Base-by-base conservation (phyloP, 2,113 vertebrate genomes). In the Rhineura floridana region DNA sequence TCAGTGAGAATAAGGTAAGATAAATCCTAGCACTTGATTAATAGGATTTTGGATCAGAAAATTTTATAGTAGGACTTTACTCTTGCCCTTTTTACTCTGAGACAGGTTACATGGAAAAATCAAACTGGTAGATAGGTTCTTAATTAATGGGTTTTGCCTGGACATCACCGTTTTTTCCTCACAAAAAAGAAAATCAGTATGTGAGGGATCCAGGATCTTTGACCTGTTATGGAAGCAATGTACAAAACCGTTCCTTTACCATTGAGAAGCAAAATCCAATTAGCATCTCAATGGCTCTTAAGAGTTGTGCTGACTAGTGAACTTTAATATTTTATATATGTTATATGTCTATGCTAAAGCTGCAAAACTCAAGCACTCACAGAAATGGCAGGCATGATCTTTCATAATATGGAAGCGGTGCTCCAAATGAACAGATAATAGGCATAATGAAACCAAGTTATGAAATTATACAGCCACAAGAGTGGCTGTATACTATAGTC, bases 361-460 rank as follows among this genome's bases (percentile, higher is more conserved):
- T 96, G 91, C 96, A 94, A 94, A 97, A 97, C 94, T 96, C 95
- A 96, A 96, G 92, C 81, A 91, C 80, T 95, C 94, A 93, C 46
- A 95, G 91, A 95, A 95, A 93, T 90, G 91, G 93, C 91, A 95
- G 94, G 94, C 89, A 91, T 87, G 93, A 91, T 95, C 91, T 94
- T 97, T 96, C 92, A 91, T 94, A 92, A 92, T 90, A 94, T 78
- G 89, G 91, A 93, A 93, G 88, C 81, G 94, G 94, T 93, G 91
- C 63, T 73, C 94, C 89, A 88, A 94, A 89, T 50, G 89, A 94
- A 90, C 48, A 91, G 91, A 85, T 93, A 96, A 94, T 94, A 94
- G 90, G 90, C 87, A 91, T 95, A 95, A 95, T 73, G 85, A 96
- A 95, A 94, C 88, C 62, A 82, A 93, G 89, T 17, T 42, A 63